Percentiles rank a stretch among this genome's conserved stretches.
Evolutionary conservation across 2,113 vertebrate genomes (phyloP).

Genomic region (Aldabrachelys gigantea): DNA sequence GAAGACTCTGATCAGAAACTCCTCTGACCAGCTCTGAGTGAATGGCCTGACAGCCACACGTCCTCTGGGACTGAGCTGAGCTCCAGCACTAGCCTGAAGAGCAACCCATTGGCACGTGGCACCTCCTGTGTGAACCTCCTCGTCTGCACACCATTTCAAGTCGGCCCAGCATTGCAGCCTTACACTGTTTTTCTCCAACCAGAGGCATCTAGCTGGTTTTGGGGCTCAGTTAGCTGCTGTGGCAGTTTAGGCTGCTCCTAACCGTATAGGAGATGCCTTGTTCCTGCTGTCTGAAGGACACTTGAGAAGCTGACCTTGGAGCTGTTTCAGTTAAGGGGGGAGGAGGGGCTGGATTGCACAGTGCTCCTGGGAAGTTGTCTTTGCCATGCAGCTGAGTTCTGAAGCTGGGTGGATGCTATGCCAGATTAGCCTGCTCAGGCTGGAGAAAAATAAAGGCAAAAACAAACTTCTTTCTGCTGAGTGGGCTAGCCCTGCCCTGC

Average conservation of each 20-base stretch:
- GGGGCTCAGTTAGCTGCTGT: not conserved
- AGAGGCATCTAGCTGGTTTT: not conserved
- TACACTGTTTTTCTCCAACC: not conserved
- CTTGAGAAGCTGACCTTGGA: not conserved
- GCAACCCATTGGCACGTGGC: not conserved
- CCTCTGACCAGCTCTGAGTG: not conserved
- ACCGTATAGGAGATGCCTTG: not conserved
- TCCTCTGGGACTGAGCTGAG: not conserved
- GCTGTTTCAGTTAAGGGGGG: not conserved
- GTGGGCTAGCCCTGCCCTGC: not conserved
- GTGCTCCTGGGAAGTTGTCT: constrained; percentile 46
- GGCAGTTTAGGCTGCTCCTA: constrained; percentile 18
- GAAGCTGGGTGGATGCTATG: constrained; percentile 61
- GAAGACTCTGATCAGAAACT: not conserved
- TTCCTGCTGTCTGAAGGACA: not conserved
- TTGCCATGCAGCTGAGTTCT: constrained; percentile 26
- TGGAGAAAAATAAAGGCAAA: constrained; percentile 51
- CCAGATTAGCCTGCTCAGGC: constrained; percentile 49
- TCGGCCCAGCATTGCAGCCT: not conserved
- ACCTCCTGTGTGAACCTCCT: no score
- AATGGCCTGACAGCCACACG: not conserved
- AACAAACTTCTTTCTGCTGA: constrained; percentile 39
- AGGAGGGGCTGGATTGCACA: constrained; percentile 48
- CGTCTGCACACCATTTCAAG: not conserved
- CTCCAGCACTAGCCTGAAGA: not conserved